Base-by-base conservation (phyloP, 1,140 invertebrate genomes). In the Drosophila repletoides region DNA sequence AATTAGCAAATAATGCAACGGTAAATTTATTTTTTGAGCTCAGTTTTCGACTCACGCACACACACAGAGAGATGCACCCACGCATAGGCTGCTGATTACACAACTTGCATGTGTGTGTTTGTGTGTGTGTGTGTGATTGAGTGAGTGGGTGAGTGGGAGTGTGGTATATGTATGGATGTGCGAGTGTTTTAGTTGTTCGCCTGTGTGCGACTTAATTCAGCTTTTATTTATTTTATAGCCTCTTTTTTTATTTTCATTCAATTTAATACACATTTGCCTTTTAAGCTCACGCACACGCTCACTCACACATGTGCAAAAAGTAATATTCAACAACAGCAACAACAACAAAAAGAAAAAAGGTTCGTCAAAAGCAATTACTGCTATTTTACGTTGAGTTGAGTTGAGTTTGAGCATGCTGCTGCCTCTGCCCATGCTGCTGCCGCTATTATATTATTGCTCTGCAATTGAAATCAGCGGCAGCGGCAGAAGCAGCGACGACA, bases 201-300 rank as follows among this genome's bases (percentile, higher is more conserved):
- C n/a, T n/a, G n/a, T n/a, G n/a, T n/a, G n/a, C 77, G 52, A 56
- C 48, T 65, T 73, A 70, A 73, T 65, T 65, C 60, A 68, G 65
- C 40, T 36, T 72, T 63, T 52, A 66, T 72, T 63, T 52, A 66
- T 70, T 59, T 36, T 59, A 45, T 43, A 60, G 52, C 29, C 60
- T 59, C 51, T 70, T 69, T 51, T 80, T 80, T 79, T 80, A 84
- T 68, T 72, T 83, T 83, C 80, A 83, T 84, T 83, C 80, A 83
- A 83, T 84, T 84, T 83, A 77, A 68, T 83, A 81, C 79, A 73
- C 59, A 64, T 69, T n/a, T 69, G 66, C 66, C 66, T 64, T 69
- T 69, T 69, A 69, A 56, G 59, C 49, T 65, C 48, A 61, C 40
- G 29, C 36, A 66, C 14, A 26, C 28, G 28, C 22, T 28, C 21